Percentiles rank a stretch among this genome's conserved stretches.
These are phyloP conservation scores for Chaetura pelagica DNA, from an alignment of 2,113 vertebrate genomes.

Conservation along the genomic window DNA sequence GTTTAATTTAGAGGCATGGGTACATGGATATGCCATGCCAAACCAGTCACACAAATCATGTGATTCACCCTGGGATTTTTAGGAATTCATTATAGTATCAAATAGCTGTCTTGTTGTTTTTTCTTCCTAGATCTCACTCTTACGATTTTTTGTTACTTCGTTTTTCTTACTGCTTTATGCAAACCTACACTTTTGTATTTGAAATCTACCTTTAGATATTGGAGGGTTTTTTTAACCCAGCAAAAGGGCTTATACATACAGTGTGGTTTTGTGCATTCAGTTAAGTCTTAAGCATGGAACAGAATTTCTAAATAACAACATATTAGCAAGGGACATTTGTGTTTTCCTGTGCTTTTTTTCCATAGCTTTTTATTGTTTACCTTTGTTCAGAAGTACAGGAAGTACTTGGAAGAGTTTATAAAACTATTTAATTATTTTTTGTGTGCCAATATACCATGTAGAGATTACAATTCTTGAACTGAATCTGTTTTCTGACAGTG, in stretches of 20 bases:
- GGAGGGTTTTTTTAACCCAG: not conserved
- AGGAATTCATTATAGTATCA: not conserved
- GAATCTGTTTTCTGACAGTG: slow-evolving; percentile 3
- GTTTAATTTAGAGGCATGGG: not conserved
- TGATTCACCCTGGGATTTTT: slow-evolving; percentile 6
- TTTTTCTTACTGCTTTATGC: not conserved
- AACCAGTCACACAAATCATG: not conserved
- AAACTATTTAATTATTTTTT: not conserved
- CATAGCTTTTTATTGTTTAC: slow-evolving; percentile 6
- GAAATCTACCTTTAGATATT: slow-evolving; percentile 19
- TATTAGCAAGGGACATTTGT: not conserved
- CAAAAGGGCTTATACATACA: not conserved
- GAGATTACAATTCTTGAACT: not conserved
- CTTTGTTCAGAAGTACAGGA: slow-evolving; percentile 24
- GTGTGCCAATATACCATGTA: not conserved
- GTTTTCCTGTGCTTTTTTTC: not conserved
- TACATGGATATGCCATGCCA: not conserved
- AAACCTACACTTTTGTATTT: not conserved
- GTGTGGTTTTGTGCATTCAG: not conserved
- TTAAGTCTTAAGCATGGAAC: not conserved
- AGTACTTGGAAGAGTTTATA: slow-evolving; percentile 12
- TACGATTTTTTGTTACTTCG: not conserved
- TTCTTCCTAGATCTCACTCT: not conserved
- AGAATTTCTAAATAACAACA: slow-evolving; percentile 3
- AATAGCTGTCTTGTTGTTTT: not conserved